Base-by-base conservation (phyloP, 2,797 vertebrate genomes). In the Streptopelia turtur region DNA sequence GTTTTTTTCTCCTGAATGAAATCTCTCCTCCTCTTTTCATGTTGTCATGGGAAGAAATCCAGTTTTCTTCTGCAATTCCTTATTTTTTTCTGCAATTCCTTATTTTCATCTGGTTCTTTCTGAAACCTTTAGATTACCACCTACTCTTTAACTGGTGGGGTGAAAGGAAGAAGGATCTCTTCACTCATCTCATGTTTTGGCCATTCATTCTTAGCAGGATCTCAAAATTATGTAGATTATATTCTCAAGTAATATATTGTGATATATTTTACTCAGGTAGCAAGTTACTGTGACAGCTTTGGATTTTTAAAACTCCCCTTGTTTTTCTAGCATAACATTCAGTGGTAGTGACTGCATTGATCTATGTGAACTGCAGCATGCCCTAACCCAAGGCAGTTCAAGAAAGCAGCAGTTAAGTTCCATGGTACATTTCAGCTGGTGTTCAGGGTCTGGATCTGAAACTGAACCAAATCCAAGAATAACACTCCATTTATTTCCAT, bases 401-500 rank as follows among this genome's bases (percentile, higher is more conserved):
- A 65, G 66, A 83, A 88, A 69, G 55, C 47, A 76, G 16, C 31
- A 27, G 66, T 95, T 63, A 74, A 95, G 56, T 86, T 77, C 79
- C 76, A 49, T 43, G 59, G 81, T 37, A 78, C 50, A 39, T 86
- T 89, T 95, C 74, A 95, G 35, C 52, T 77, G 16, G 13, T 35
- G 25, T 87, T 89, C 66, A 64, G 49, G 56, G 35, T 84, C 71
- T 87, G 37, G 31, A 49, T 59, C 39, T 69, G 66, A 95, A 91
- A 69, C n/a, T 63, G 71, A 90, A 89, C 33, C 39, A 70, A 76
- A 87, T 47, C 80, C 88, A 95, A 94, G 70, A 92, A 92, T 60
- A 92, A 93, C 47, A 45, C 16, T 79, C 53, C 60, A 37, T 84
- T 93, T 90, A 76, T 89, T 96, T 95, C 83, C n/a, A 22, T 33